Evolutionary conservation across 2,888 invertebrate species (phyloP), one percentile per base, ranked within the genome.

Genomic region (Gandaritis pyraliata): DNA sequence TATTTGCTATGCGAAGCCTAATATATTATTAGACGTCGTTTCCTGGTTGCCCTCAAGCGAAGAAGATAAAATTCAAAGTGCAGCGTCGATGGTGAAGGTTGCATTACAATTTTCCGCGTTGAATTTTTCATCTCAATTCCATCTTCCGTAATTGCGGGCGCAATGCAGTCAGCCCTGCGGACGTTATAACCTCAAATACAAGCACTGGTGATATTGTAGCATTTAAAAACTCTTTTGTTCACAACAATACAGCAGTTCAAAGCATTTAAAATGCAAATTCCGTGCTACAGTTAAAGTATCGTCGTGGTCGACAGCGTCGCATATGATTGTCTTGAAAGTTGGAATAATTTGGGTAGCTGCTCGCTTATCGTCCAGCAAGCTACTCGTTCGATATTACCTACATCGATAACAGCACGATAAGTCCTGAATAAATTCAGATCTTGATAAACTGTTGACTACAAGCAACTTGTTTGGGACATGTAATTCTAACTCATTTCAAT

Each of bases 41-140:
- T 55, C 43, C 18, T 29, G 18, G 18, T 43, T 39, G 55, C 56
- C 51, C 48, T 61, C 49, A 50, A 51, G 54, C 49, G 38, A 48
- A 46, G 51, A 55, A 46, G 18, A 55, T 59, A 59, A 54, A 49
- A 63, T 52, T 30, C 10, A 48, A 47, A 56, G 15, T 45, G 58
- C 54, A 50, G 15, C 46, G 30, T 30, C 23, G 53, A 58, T 46
- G 33, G 33, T 33, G 47, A 30, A 50, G 45, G 53, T 50, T 41
- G 58, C 55, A 38, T 63, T 59, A 48, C 59, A 60, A 56, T 59
- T 64, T 64, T 64, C 59, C 56, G 39, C 59, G 54, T 63, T 63
- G 55, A 64, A 56, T 64, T 59, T 64, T 53, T 59, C 64, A 64
- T 64, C 64, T 59, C 38, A 39, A 64, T 64, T 56, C 55, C 58